phyloP scores from a whole-genome alignment of 2,113 vertebrate genomes.

The Marmota monax region DNA sequence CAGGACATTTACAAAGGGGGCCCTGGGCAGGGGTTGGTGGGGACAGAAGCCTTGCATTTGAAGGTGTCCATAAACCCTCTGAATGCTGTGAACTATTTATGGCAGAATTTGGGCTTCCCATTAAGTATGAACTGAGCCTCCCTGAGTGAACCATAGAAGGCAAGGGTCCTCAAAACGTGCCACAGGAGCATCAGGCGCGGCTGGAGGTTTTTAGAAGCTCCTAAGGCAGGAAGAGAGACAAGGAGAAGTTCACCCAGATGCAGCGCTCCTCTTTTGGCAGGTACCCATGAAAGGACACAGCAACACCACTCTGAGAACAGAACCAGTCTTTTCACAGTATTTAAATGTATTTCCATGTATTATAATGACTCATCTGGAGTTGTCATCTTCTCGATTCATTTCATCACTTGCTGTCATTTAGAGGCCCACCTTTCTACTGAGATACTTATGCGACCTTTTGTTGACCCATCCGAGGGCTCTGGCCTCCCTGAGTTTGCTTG shows the following conservation, averaged over 20 bases:
- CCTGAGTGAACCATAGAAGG: not conserved
- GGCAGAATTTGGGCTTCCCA: not conserved
- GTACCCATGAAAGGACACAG: not conserved
- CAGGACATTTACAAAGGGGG: not conserved
- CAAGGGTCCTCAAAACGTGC: not conserved
- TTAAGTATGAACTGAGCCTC: not conserved
- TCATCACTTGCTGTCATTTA: too few species aligned
- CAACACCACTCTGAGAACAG: too few species aligned
- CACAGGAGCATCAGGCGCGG: not conserved
- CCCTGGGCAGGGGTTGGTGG: not conserved
- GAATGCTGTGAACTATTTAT: not conserved
- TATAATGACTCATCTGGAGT: not conserved
- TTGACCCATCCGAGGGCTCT: rapidly evolving
- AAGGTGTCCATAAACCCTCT: not conserved
- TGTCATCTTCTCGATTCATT: not conserved
- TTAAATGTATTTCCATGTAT: not conserved
- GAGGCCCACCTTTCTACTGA: not conserved
- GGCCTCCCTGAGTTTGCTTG: not conserved
- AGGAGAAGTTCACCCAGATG: not conserved
- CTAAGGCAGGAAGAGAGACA: not conserved
- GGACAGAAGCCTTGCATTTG: not conserved
- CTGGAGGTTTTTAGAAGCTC: not conserved
- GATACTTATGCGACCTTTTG: not conserved
- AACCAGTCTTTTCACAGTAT: not conserved
- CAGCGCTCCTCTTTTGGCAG: too few species aligned